phyloP scores from a whole-genome alignment of 2,888 invertebrate genomes.

The Seira ritae region DNA sequence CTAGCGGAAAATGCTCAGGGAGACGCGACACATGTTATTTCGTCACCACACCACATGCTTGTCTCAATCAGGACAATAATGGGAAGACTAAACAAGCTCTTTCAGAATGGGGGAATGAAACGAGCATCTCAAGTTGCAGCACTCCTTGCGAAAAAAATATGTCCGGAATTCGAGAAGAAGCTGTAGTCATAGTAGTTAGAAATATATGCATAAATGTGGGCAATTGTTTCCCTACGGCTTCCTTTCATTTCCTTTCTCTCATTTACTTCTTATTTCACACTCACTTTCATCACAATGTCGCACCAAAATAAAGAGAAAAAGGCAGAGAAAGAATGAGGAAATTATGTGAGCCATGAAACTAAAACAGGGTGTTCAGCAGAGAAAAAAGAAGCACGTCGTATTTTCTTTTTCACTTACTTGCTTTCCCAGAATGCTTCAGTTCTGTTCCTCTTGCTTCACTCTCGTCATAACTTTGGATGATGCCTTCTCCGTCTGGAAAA shows the following conservation, averaged over 20 bases:
- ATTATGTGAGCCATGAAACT: constrained; percentile 62
- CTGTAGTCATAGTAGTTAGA: too few relatives aligned
- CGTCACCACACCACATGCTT: constrained; percentile 45
- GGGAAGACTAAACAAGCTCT: background rate
- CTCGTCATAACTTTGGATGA: constrained; percentile 1
- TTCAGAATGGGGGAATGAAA: background rate
- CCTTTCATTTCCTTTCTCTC: background rate
- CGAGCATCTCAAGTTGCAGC: too few relatives aligned
- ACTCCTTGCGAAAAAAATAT: too few relatives aligned
- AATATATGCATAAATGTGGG: background rate
- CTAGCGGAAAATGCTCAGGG: background rate
- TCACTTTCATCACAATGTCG: background rate
- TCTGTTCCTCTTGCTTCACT: background rate
- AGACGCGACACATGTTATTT: constrained; percentile 39
- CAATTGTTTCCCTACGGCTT: background rate
- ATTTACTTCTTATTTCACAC: background rate
- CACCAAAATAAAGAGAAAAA: constrained; percentile 26
- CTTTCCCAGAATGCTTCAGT: background rate
- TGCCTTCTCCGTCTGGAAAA: background rate
- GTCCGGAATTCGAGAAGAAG: too few relatives aligned
- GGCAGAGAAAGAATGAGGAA: constrained; percentile 45
- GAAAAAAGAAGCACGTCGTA: background rate
- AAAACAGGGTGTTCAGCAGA: constrained; percentile 54
- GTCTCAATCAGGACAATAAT: constrained; percentile 45
- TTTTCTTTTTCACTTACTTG: constrained; percentile 1